Evolutionary conservation across 2,113 vertebrate genomes (phyloP).

Genomic region (Craseonycteris thonglongyai): DNA sequence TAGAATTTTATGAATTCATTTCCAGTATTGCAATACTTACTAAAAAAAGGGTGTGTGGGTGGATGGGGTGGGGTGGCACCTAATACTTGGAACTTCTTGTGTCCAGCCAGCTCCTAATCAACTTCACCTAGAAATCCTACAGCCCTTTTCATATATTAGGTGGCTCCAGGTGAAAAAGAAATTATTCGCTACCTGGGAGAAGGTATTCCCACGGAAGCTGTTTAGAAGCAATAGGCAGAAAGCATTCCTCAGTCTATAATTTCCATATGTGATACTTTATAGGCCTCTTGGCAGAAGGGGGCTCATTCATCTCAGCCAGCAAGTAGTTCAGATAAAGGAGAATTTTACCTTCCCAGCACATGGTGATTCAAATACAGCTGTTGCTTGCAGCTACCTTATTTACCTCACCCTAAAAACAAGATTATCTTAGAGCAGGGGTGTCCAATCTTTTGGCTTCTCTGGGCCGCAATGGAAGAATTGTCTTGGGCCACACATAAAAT

Average conservation of each 20-base stretch:
- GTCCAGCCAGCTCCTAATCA: not conserved
- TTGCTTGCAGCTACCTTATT: not conserved
- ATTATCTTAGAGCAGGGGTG: not conserved
- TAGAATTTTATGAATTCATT: conserved; percentile 23
- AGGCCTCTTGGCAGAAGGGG: accelerated
- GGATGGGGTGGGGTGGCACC: not conserved
- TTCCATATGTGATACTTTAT: not conserved
- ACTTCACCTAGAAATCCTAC: not conserved
- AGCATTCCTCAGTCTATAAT: not conserved
- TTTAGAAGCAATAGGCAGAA: not conserved
- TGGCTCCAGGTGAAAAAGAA: not conserved
- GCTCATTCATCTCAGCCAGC: not conserved
- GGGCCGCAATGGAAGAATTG: too few relatives aligned
- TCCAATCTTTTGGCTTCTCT: too few relatives aligned
- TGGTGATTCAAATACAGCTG: not conserved
- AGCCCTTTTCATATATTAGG: not conserved
- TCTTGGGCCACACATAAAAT: too few relatives aligned
- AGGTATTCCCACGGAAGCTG: not conserved
- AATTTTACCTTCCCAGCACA: not conserved
- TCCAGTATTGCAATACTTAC: not conserved
- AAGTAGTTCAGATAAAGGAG: not conserved
- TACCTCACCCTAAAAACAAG: not conserved
- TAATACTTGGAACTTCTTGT: not conserved
- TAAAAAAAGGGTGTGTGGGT: not conserved
- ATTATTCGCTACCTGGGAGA: not conserved